Base-by-base conservation (phyloP, 2,888 invertebrate species). In the Galeruca laticollis region DNA sequence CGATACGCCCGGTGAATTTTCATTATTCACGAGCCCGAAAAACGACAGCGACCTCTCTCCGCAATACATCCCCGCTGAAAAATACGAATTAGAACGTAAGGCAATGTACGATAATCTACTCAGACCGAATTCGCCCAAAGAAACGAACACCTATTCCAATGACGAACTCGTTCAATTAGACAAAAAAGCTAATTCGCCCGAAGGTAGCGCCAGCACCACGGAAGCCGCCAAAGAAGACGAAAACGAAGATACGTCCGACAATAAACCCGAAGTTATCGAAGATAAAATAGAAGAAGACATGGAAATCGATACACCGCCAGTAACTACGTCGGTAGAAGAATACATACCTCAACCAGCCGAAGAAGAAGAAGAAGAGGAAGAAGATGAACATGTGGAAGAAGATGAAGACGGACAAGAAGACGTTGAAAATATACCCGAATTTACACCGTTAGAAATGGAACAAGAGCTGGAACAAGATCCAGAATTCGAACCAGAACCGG, bases 1-100 rank as follows among this genome's bases (percentile, higher is more conserved):
- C 1, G 85, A 86, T 52, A 80, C 83, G 8, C 80, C 82, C 2
- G 73, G 72, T 6, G 83, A 82, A 67, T 81, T 82, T 62, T 80
- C 83, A 0, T 70, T 85, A 10, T 84, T 85, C 69, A 83, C 83
- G 49, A 84, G 84, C 15, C 83, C 84, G 13, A 83, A 82, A 74
- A 80, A 83, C 61, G 84, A 84, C 47, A 64, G 75, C 18, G 85
- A 85, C 47, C 75, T 84, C 59, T 85, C 84, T 0, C 86, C 86
- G 0, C 84, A 86, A 73, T 86, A 86, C 77, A 86, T 86, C 26
- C 86, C 86, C 2, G 86, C 86, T 0, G 86, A 86, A 75, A 85
- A 86, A 72, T 86, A 86, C 75, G 86, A 86, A 75, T 75, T 86
- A 43, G 86, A 86, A 77, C 80, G 86, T 2, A 84, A 82, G 72